Percentiles rank a stretch among this genome's conserved stretches.
Conservation (phyloP, 64 coral and sea anemone genomes). For the Trachythela sp. region DNA sequence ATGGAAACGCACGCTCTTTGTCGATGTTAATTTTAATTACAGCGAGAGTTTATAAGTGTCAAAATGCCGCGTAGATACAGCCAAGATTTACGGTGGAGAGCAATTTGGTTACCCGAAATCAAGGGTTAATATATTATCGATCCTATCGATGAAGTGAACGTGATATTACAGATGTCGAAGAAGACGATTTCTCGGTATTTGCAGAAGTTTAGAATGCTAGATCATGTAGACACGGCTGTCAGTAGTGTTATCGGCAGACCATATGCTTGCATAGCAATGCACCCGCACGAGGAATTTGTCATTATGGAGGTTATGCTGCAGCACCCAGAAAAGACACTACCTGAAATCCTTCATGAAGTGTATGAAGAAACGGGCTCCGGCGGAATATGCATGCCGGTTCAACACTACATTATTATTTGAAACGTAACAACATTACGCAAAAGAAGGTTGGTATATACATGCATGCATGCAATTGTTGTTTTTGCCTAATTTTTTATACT, state of each 20-base stretch:
- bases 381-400: not conserved
- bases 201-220: not conserved
- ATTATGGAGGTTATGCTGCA: conserved; percentile 56
- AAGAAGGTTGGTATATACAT: conserved; percentile 12
- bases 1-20: too few relatives aligned
- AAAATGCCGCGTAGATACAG: too few relatives aligned
- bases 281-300: conserved; percentile 42
- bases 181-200: conserved; percentile 5
- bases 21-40: too few relatives aligned
- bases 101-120: too few relatives aligned
- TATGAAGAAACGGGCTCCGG: conserved; percentile 29
- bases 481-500: too few relatives aligned
- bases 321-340: conserved; percentile 46
- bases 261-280: conserved; percentile 41
- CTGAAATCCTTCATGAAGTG: conserved; percentile 30
- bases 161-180: conserved; percentile 8
- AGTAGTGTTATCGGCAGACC: conserved; percentile 33
- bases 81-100: too few relatives aligned
- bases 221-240: conserved; percentile 11
- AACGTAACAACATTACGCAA: conserved; percentile 7
- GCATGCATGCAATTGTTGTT: too few relatives aligned
- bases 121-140: too few relatives aligned
- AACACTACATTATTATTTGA: not conserved
- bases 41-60: too few relatives aligned
- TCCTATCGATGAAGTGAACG: not conserved